Base-by-base conservation (phyloP, 2,888 invertebrate species). In the Empis livida region DNA sequence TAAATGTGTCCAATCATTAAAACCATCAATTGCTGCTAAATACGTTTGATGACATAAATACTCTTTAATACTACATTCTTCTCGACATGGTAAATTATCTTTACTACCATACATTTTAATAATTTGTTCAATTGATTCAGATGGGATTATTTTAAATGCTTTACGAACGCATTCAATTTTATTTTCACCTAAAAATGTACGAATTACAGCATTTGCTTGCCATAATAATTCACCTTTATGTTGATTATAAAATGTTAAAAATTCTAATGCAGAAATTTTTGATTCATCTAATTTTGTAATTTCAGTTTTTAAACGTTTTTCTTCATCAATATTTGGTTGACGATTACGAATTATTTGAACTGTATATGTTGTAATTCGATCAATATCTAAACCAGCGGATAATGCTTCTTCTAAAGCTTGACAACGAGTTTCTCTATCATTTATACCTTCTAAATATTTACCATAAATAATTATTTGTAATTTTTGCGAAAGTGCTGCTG, bases 21-120 rank as follows among this genome's bases (percentile, higher is more conserved):
- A 94, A 9, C 84, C 80, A 66, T 93, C 90, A 51, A 90, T 76
- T 5, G 89, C 91, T 59, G 87, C 83, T 54, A 95, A 71, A 64
- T 93, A 95, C 0, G 88, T 79, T 67, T 87, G 85, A 59, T 90
- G 79, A 66, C 93, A 90, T 31, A 94, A 73, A 69, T 88, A 87
- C 65, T 95, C 94, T 55, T 87, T 78, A 46, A 93, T 54, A 41
- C 63, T 64, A 43, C 68, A 68, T 54, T 71, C 71, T 51, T 72
- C 64, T 56, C 74, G 70, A 55, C 73, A 62, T 47, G 75, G 65
- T 43, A 73, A 55, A 62, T 72, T 61, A 59, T 72, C 70, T 57
- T 71, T 59, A 45, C 68, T 59, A 40, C 67, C 57, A 68, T 72
- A 54, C 53, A 61, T 60, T 42, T 75, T 63, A 13, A 83, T 68